These are phyloP conservation scores for Ceyx cyanopectus DNA, from an alignment of 2,113 vertebrate genomes.

Conservation along the genomic window DNA sequence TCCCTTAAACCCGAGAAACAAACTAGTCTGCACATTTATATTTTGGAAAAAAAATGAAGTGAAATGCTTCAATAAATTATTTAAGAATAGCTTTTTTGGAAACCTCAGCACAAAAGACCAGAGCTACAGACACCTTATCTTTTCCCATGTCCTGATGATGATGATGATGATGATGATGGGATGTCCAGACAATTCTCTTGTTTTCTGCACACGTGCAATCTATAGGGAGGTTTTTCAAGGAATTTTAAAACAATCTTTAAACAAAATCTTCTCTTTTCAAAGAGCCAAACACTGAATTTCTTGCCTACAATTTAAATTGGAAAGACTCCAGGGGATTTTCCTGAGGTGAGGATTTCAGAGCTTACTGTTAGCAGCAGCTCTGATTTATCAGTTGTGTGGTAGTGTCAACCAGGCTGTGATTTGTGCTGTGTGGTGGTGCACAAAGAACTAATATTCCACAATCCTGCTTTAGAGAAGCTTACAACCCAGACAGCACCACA, in stretches of 20 bases:
- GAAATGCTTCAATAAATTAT: conserved; percentile 21
- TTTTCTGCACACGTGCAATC: background rate
- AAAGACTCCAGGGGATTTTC: background rate
- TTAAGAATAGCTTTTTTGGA: background rate
- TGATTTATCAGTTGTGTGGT: background rate
- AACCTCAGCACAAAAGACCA: conserved; percentile 7
- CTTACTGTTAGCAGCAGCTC: background rate
- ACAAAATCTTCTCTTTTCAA: background rate
- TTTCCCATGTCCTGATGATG: background rate
- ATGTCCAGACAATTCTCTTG: background rate
- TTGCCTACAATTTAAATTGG: background rate
- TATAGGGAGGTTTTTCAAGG: background rate
- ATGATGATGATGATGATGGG: background rate
- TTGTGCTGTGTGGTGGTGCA: background rate
- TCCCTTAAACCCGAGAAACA: background rate
- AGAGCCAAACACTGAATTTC: background rate
- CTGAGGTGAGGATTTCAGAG: background rate
- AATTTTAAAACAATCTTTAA: background rate
- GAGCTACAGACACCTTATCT: background rate
- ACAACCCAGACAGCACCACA: background rate
- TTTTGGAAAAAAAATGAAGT: background rate
- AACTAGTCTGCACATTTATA: background rate
- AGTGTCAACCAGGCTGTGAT: background rate
- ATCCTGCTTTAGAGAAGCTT: background rate
- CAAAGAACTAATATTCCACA: background rate